A percentile compares a stretch with the other conserved stretches of the same genome.
phyloP scores from a whole-genome alignment of 2,797 vertebrate species.

The Threskiornis aethiopicus region DNA sequence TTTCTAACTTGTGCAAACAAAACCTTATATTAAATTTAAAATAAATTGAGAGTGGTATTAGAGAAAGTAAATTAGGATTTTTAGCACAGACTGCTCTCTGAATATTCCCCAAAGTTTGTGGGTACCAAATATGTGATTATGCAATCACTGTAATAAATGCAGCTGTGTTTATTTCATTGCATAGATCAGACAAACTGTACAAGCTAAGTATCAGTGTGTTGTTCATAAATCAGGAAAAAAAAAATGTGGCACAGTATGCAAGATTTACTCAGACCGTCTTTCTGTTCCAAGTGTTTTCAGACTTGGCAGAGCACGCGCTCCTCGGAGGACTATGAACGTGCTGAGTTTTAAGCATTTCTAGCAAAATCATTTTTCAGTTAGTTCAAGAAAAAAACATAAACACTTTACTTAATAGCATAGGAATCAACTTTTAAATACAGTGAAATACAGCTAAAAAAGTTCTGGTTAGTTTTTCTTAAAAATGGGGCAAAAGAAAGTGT shows the following conservation, averaged over 20 bases:
- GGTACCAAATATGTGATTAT: neutral
- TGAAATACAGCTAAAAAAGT: neutral
- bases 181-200: neutral
- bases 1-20: neutral
- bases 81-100: neutral
- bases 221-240: slow-evolving; percentile 2
- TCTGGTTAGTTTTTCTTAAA: neutral
- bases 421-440: neutral
- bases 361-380: neutral
- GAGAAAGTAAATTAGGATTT: neutral
- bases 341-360: neutral
- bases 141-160: neutral
- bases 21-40: neutral
- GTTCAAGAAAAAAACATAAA: neutral
- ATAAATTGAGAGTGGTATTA: neutral
- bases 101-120: neutral
- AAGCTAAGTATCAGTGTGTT: neutral
- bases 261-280: neutral
- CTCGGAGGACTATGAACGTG: neutral
- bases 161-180: slow-evolving; percentile 41
- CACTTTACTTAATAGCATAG: neutral
- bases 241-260: neutral
- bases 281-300: slow-evolving; percentile 33
- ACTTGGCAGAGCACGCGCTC: neutral
- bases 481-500: neutral